Evolutionary conservation across 2,888 invertebrate species (phyloP), one percentile per base, ranked within the genome.

Genomic region (Drosophila pseudotalamancana): DNA sequence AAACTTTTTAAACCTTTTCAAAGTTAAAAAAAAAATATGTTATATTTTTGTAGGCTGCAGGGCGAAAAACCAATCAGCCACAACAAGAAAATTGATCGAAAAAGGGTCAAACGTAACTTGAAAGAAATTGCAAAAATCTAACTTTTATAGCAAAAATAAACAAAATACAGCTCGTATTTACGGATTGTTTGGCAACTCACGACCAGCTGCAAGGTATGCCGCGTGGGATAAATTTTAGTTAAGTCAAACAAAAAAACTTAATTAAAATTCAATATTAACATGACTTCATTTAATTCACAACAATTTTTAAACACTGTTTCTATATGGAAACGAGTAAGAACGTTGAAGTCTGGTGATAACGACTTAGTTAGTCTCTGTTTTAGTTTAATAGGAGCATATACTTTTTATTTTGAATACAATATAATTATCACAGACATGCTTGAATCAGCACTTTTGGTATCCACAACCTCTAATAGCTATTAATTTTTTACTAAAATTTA

Each of bases 41-140:
- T 40, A 43, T 35, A 50, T 39, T 71, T 39, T 56, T 21, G 34
- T 34, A 34, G 40, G 68, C 62, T 62, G 35, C 71, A 57, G 66
- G 66, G 48, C 45, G 29, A 16, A 45, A 72, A 72, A 73, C 34
- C 72, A 72, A 72, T 72, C 73, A 72, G 51, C 31, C 62, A 39
- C 62, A 68, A 65, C 66, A 69, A 64, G 57, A 65, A 48, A 43
- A 21, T 53, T 57, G 37, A 49, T 45, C 46, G 14, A 53, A 69
- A 69, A 71, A 72, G 69, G 72, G 65, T 72, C 72, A 57, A 34
- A 35, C 32, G 23, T 11, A 43, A 43, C 19, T 39, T 55, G 25
- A 23, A 9, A 42, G 19, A 49, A 72, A 70, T 72, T 49, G 64
- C 42, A 6, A 50, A 29, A 61, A 61, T 43, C 25, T 19, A 25